phyloP scores from a whole-genome alignment of 2,113 vertebrate genomes.

The human region DNA sequence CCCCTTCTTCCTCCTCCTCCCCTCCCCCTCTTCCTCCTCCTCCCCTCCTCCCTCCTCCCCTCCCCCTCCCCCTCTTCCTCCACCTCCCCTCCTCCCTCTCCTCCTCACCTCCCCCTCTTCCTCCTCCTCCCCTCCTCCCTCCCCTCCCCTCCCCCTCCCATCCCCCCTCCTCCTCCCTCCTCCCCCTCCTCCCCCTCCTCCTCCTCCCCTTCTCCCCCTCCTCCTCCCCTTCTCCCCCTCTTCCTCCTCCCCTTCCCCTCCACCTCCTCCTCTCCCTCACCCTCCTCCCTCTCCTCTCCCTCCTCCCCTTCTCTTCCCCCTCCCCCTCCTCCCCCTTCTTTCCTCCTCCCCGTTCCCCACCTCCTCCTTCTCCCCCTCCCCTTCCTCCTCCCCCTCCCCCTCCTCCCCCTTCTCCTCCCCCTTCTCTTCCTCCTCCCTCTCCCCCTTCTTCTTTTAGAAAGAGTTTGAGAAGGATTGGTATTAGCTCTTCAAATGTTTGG shows the following conservation, averaged over 20 bases:
- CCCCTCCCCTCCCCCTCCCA: no score
- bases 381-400: no score
- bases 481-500: not conserved
- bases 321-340: accelerated
- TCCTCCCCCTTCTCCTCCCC: no score
- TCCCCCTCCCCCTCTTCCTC: no score
- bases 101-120: no score
- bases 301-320: accelerated
- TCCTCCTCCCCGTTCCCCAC: no score
- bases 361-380: no score
- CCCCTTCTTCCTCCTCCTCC: accelerated
- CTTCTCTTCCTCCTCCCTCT: no score
- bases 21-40: accelerated
- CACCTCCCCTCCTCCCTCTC: accelerated
- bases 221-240: accelerated
- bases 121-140: no score
- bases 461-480: not conserved
- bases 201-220: accelerated
- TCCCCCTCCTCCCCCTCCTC: no score
- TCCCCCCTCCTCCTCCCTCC: no score
- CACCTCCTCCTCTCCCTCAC: accelerated
- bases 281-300: accelerated
- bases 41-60: accelerated
- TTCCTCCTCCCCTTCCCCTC: accelerated
- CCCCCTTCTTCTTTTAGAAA: not conserved